Evolutionary conservation across 1,140 invertebrate genomes (phyloP).

Genomic region (Zeugodacus cucurbitae): DNA sequence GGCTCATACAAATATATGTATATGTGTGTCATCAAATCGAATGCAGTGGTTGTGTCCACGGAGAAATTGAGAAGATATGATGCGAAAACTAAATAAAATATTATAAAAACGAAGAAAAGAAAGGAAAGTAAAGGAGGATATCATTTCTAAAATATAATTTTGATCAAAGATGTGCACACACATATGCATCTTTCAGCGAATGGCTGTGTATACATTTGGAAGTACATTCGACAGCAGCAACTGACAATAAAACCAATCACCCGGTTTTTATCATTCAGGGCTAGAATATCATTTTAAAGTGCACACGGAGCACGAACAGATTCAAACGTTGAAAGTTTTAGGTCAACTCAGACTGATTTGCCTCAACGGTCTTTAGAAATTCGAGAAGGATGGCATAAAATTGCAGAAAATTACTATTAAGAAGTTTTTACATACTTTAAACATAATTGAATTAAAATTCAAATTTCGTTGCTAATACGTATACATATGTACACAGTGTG

Average conservation of each 20-base stretch:
- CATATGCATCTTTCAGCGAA: not conserved
- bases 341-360: not conserved
- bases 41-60: not conserved
- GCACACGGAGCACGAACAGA: not conserved
- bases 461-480: not conserved
- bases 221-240: not conserved
- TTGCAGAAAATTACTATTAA: not conserved
- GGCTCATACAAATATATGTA: not conserved
- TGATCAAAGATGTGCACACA: not conserved
- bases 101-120: not conserved
- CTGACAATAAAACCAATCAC: not conserved
- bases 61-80: not conserved
- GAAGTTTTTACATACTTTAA: not conserved
- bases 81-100: not conserved
- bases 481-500: not conserved
- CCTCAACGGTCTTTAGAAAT: not conserved
- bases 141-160: conserved; percentile 18
- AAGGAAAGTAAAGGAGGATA: too few species aligned
- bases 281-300: not conserved
- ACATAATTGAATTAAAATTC: not conserved
- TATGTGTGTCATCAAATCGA: not conserved
- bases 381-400: too few species aligned
- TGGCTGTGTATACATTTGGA: not conserved
- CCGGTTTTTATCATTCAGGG: not conserved
- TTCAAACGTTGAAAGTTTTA: not conserved